Evolutionary conservation across 2,113 vertebrate species (phyloP).

Genomic region (Thamnophis sirtalis): DNA sequence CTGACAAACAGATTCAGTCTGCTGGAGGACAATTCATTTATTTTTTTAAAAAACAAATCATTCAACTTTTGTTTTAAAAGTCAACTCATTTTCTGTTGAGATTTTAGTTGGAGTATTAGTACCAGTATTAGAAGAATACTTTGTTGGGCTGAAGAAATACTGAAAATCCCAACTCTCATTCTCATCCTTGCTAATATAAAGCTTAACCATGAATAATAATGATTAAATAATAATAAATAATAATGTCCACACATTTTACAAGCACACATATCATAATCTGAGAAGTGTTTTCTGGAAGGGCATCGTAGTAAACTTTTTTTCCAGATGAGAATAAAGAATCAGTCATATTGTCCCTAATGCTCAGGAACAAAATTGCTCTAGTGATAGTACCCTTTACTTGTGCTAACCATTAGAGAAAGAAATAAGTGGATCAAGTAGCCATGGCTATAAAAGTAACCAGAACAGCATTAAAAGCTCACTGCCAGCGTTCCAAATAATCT

Average conservation of each 20-base stretch:
- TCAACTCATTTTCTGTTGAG: not conserved
- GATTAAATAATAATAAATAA: no score
- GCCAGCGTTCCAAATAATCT: no score
- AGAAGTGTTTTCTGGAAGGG: not conserved
- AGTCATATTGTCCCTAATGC: not conserved
- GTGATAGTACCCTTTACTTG: not conserved
- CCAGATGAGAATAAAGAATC: not conserved
- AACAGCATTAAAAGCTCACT: not conserved
- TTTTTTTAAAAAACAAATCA: not conserved
- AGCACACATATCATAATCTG: not conserved
- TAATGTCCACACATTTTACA: not conserved
- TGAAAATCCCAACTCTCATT: not conserved
- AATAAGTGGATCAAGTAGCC: not conserved
- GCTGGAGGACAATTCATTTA: not conserved
- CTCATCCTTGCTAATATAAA: not conserved
- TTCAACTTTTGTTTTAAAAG: not conserved
- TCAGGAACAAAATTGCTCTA: not conserved
- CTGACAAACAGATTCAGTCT: not conserved
- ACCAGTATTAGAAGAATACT: not conserved
- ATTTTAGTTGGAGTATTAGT: not conserved
- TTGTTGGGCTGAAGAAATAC: not conserved
- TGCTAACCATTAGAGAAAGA: not conserved
- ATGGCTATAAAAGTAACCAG: not conserved
- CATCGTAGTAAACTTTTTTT: not conserved
- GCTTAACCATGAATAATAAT: no score